phyloP scores from a whole-genome alignment of 2,113 vertebrate genomes.

The Zosterops japonicus region DNA sequence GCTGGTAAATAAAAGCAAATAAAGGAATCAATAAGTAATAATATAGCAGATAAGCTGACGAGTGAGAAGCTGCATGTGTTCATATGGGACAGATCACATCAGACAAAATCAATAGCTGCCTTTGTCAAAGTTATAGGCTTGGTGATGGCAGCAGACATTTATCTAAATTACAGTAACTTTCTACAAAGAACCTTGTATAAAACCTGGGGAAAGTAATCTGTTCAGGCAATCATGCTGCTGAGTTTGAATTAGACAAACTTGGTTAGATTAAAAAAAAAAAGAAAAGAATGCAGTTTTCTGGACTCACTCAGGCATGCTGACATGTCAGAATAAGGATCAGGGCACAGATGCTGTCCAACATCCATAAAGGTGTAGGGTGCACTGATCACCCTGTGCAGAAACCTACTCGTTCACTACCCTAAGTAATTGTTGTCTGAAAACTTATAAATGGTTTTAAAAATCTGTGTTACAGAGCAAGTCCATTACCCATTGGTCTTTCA shows the following conservation, averaged over 20 bases:
- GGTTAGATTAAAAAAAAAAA: background rate
- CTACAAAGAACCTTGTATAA: background rate
- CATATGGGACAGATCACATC: background rate
- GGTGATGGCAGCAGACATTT: background rate
- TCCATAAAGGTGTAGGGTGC: accelerated
- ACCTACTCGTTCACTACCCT: background rate
- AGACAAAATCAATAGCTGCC: conserved; percentile 48
- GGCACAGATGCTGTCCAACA: background rate
- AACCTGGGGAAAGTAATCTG: background rate
- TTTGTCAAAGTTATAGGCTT: conserved; percentile 17
- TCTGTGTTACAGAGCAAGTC: background rate
- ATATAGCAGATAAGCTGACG: background rate
- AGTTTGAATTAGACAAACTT: background rate
- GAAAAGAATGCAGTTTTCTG: background rate
- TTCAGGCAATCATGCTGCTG: background rate
- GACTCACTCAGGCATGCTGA: background rate
- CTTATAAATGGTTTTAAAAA: background rate
- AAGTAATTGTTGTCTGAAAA: background rate
- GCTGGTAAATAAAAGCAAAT: conserved; percentile 16
- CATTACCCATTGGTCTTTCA: background rate
- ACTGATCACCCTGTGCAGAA: background rate
- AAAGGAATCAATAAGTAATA: conserved; percentile 43
- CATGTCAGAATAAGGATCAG: background rate
- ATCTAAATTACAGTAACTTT: conserved; percentile 6
- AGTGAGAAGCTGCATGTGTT: background rate